These are phyloP conservation scores for Hermaeophaga mercurialis DNA, from an alignment of 2,888 invertebrate species.

Conservation along the genomic window DNA sequence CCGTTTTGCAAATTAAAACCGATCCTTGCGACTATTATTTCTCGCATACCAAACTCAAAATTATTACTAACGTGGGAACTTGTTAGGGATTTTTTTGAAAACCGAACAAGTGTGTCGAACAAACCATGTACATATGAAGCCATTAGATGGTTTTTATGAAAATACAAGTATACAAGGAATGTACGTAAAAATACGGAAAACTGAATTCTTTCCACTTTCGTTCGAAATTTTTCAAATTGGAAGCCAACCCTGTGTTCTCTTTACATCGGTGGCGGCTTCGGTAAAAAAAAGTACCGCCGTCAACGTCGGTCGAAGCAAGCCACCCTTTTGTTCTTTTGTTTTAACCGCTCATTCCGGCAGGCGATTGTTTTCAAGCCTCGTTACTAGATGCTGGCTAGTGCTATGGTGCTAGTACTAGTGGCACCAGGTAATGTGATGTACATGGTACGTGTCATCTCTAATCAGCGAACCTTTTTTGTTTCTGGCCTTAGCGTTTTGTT, in stretches of 20 bases:
- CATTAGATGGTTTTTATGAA: too few relatives aligned
- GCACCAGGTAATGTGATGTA: conserved; percentile 15
- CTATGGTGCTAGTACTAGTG: conserved; percentile 12
- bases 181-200: too few relatives aligned
- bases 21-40: too few relatives aligned
- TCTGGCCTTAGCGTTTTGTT: conserved; percentile 2
- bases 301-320: neutral
- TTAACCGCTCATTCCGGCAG: conserved; percentile 30
- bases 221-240: too few relatives aligned
- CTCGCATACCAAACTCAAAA: too few relatives aligned
- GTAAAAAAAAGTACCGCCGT: neutral
- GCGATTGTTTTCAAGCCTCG: conserved; percentile 32
- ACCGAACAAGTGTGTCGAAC: too few relatives aligned
- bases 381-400: conserved; percentile 24
- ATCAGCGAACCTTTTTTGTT: conserved; percentile 16
- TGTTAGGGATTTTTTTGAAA: too few relatives aligned
- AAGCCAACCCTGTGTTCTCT: neutral
- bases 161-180: too few relatives aligned
- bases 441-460: conserved; percentile 22
- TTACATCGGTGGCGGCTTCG: neutral
- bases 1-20: too few relatives aligned
- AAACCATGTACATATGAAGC: too few relatives aligned
- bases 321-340: conserved; percentile 18
- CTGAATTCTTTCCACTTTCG: too few relatives aligned
- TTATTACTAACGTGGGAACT: too few relatives aligned